Conservation (phyloP, 1,140 invertebrate species). For the Diabrotica undecimpunctata region DNA sequence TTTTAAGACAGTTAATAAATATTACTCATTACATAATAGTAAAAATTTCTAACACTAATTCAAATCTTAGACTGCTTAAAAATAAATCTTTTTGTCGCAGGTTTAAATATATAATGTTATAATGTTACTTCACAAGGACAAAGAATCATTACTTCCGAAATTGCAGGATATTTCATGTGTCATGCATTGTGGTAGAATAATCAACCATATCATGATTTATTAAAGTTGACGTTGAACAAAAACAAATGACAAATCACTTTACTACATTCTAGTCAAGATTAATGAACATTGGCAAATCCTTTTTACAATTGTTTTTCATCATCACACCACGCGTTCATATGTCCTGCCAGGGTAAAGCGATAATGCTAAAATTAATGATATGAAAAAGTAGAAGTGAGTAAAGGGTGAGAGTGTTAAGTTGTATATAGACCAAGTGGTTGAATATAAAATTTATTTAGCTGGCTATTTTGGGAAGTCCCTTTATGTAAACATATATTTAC, state of each 20-base stretch:
- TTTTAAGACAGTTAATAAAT: too few species aligned
- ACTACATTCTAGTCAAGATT: slow-evolving; percentile 16
- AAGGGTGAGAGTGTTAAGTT: background rate
- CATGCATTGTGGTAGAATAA: slow-evolving; percentile 3
- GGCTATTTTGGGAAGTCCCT: too few species aligned
- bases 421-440: too few species aligned
- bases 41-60: too few species aligned
- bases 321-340: slow-evolving; percentile 8
- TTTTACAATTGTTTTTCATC: slow-evolving; percentile 10
- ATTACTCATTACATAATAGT: too few species aligned
- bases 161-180: background rate
- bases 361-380: slow-evolving; percentile 15
- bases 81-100: too few species aligned
- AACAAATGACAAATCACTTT: slow-evolving; percentile 22
- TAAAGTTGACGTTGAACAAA: slow-evolving; percentile 9
- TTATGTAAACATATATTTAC: too few species aligned
- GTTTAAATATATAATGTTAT: too few species aligned
- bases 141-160: background rate
- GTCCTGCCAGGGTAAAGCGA: slow-evolving; percentile 5
- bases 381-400: background rate
- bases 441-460: too few species aligned
- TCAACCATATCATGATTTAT: slow-evolving; percentile 16
- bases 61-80: too few species aligned
- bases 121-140: too few species aligned
- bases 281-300: slow-evolving; percentile 15